Percentiles rank a stretch among this genome's conserved stretches.
Conservation (phyloP, 2,113 vertebrate species). For the Myiopsitta monachus region DNA sequence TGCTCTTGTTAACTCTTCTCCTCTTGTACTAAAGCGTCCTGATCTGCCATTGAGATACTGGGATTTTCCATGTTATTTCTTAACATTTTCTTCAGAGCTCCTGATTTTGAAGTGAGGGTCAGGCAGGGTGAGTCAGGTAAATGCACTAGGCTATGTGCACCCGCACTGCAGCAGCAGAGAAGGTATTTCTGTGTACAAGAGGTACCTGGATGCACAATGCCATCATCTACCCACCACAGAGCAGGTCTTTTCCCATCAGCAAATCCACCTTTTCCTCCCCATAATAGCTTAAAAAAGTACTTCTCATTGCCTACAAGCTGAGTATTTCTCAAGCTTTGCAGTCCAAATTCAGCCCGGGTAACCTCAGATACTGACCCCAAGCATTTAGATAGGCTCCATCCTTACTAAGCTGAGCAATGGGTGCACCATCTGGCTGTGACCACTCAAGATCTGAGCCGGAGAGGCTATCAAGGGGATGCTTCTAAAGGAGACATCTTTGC, state of each 20-base stretch:
- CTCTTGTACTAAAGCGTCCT: neutral
- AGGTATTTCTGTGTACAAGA: neutral
- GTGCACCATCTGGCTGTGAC: rapidly evolving
- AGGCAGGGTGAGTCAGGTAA: neutral
- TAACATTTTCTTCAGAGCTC: neutral
- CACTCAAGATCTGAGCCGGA: neutral
- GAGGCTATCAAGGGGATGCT: neutral
- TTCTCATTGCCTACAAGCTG: neutral
- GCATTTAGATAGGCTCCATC: neutral
- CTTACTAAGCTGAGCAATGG: neutral
- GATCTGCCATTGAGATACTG: rapidly evolving
- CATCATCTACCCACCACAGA: rapidly evolving
- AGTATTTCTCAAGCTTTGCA: rapidly evolving
- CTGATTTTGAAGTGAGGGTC: neutral
- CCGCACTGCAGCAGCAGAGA: neutral
- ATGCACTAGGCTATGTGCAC: rapidly evolving
- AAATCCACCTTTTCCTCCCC: neutral
- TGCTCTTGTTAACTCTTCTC: neutral
- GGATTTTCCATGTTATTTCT: neutral
- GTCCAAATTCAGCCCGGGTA: rapidly evolving
- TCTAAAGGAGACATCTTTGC: neutral
- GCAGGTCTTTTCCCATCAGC: neutral
- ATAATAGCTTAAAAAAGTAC: rapidly evolving
- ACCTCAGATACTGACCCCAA: rapidly evolving
- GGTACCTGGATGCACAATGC: rapidly evolving